Evolutionary conservation across 2,797 vertebrate genomes (phyloP), one percentile per base, ranked within the genome.

Genomic region (Pogonophryne albipinna): DNA sequence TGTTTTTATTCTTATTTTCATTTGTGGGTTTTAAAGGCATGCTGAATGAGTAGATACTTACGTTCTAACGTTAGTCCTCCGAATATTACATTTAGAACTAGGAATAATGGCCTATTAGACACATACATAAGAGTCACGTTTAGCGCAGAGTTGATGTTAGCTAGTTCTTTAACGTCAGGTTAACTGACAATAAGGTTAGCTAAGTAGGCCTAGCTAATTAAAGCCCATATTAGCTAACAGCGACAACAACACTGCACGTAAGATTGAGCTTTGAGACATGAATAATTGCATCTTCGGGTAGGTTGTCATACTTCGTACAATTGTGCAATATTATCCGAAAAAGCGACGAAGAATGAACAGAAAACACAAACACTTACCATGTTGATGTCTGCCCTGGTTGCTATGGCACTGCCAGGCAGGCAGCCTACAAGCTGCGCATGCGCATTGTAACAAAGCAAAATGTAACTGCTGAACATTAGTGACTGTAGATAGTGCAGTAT

Each of bases 321-420:
- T 49, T 12, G 16, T 15, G 7, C 3, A 45, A 44, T 20, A 31
- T 38, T 9, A 20, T 2, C 27, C 0, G 13, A 51, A 70, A 74
- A 2, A 52, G 0, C 45, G 1, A 3, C 9, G 6, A 66, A 59
- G 34, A 50, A 59, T 10, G 10, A 10, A 10, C 0, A 15, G 17
- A 62, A 16, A 42, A 19, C 23, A 63, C 19, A 17, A 31, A 50
- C 27, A 82, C 88, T 87, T 70, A 92, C 93, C 92, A 93, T 93
- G 76, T 82, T 87, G 68, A 70, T 50, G 66, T 69, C 63, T 56
- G 10, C 58, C 51, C 50, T 49, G 80, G 92, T 93, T 93, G 88
- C 90, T 91, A 92, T 92, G 91, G 78, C 56, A 87, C 57, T 75
- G 69, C 50, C 20, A 52, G 59, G 44, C 42, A 80, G 55, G 47